Evolutionary conservation across 2,888 invertebrate genomes (phyloP).

Genomic region (Zelleria hepariella): DNA sequence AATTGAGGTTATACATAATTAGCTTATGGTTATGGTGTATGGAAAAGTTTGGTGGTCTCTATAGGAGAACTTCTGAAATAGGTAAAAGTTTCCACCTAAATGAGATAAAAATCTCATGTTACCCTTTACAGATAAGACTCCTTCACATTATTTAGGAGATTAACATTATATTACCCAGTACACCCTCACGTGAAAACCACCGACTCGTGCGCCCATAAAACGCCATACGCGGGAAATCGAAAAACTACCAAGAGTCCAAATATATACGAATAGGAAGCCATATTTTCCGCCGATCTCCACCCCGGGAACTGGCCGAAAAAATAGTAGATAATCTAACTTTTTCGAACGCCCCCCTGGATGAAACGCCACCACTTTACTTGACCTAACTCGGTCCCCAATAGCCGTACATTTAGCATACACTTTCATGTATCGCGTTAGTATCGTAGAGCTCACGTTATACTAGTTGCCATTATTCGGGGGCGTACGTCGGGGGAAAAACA

Average conservation of each 20-base stretch:
- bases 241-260: conserved; percentile 38
- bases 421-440: conserved; percentile 8
- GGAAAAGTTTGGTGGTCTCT: no score
- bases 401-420: not conserved
- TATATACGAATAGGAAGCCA: conserved; percentile 67
- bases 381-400: conserved; percentile 15
- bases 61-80: no score
- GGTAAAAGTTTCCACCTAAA: not conserved
- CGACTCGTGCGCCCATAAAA: conserved; percentile 11
- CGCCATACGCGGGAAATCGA: conserved; percentile 21
- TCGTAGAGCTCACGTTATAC: conserved; percentile 19
- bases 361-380: conserved; percentile 25
- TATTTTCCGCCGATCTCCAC: conserved; percentile 64
- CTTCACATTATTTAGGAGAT: not conserved
- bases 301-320: conserved; percentile 63
- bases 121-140: not conserved
- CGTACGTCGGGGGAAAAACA: conserved; percentile 54
- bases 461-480: conserved; percentile 42
- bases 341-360: conserved; percentile 58
- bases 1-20: no score
- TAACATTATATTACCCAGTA: not conserved
- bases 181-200: conserved; percentile 5
- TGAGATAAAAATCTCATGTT: not conserved
- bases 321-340: conserved; percentile 70
- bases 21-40: no score